Base-by-base conservation (phyloP, 2,113 vertebrate species). In the Rattus rattus region DNA sequence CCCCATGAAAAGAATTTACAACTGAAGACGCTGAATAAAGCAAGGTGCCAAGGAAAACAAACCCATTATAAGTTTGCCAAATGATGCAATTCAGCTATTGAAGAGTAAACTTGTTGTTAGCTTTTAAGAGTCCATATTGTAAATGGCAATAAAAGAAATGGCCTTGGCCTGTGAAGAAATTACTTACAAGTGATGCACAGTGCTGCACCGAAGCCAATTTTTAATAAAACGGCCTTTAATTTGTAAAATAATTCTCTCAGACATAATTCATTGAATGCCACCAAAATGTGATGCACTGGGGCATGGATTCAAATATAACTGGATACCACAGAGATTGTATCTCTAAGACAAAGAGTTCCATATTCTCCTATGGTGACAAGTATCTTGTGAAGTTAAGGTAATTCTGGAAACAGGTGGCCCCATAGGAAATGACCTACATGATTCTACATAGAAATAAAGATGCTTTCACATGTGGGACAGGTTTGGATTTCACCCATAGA, bases 1-100 rank as follows among this genome's bases (percentile, higher is more conserved):
- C 67, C 79, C 79, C 95, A 97, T 97, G 96, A 98, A 97, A 97
- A 95, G 97, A 97, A 97, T 97, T 97, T 98, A 97, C 96, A 97
- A 39, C 81, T 87, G 30, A 96, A 92, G 79, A 92, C 96, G 91
- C 86, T 92, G 94, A 97, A 97, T 97, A 97, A 97, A 97, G 96
- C 91, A 96, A 92, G 93, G 89, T 95, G 92, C 96, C 97, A 97
- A 97, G 96, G 97, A 97, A 97, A 97, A 96, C 73, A 95, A 98
- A 91, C n/a, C 86, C 43, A 97, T 97, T 97, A 96, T 87, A 97
- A 97, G 96, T 97, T 97, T 39, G 77, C 89, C 77, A 96, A 92
- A 94, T 79, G 61, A 96, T 95, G 83, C 73, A 86, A 85, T 90
- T 97, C 83, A 84, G 63, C 91, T 92, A 52, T 65, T 96, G 96